phyloP scores from a whole-genome alignment of 2,797 vertebrate genomes.

The Sebastes matsubarae region DNA sequence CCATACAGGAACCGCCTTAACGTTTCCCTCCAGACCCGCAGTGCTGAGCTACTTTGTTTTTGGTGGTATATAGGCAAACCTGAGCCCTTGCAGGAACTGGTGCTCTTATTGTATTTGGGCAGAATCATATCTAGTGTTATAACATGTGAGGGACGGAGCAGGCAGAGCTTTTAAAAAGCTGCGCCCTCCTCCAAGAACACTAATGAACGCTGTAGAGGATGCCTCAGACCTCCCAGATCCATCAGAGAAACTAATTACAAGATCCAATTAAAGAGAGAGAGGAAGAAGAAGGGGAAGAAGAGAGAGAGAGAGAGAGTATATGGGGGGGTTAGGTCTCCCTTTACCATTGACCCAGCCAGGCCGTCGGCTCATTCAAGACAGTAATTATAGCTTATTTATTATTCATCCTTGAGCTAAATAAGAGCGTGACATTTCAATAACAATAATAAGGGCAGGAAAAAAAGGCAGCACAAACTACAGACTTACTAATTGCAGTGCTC shows the following conservation, averaged over 20 bases:
- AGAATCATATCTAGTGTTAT: slow-evolving; percentile 64
- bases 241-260: slow-evolving; percentile 99
- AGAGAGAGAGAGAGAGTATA: slow-evolving; percentile 47
- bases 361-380: slow-evolving; percentile 92
- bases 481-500: slow-evolving; percentile 94
- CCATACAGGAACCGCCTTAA: neutral
- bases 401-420: slow-evolving; percentile 99
- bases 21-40: neutral
- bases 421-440: slow-evolving; percentile 98
- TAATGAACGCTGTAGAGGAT: slow-evolving; percentile 84
- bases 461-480: slow-evolving; percentile 84
- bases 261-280: slow-evolving; percentile 98
- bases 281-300: slow-evolving; percentile 54
- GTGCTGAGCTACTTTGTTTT: slow-evolving; percentile 9
- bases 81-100: slow-evolving; percentile 18
- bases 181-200: slow-evolving; percentile 68
- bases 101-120: slow-evolving; percentile 53
- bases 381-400: slow-evolving; percentile 99
- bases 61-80: slow-evolving; percentile 14
- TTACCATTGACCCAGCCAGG: slow-evolving; percentile 92
- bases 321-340: slow-evolving; percentile 83
- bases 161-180: slow-evolving; percentile 70
- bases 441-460: slow-evolving; percentile 81
- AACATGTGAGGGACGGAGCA: slow-evolving; percentile 72
- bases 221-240: slow-evolving; percentile 92